Evolutionary conservation across 2,888 invertebrate species (phyloP).

Genomic region (Melangyna quadrimaculata): DNA sequence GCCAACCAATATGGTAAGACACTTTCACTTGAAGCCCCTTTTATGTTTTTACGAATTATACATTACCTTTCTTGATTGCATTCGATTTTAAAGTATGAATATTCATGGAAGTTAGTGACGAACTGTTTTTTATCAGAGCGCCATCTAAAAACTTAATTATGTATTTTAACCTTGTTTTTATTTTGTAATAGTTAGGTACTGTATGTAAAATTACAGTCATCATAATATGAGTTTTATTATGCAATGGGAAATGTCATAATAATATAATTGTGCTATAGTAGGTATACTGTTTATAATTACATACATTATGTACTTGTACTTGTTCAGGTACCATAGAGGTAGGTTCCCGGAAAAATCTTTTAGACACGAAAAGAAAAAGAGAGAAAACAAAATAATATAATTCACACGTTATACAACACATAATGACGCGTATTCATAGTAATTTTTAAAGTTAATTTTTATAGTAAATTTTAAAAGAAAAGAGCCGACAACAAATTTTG

Average conservation of each 20-base stretch:
- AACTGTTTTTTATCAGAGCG: slow-evolving; percentile 7
- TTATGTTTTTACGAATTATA: background rate
- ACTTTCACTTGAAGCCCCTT: slow-evolving; percentile 44
- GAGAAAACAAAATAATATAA: background rate
- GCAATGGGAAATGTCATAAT: background rate
- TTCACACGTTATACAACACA: background rate
- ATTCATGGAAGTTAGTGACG: slow-evolving; percentile 39
- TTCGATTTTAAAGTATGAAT: slow-evolving; percentile 27
- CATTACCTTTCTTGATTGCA: background rate
- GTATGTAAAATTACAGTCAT: background rate
- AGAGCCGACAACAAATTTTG: too few relatives aligned
- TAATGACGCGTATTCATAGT: background rate
- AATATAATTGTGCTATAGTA: background rate
- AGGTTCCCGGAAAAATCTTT: background rate
- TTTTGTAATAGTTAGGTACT: background rate
- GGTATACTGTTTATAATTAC: background rate
- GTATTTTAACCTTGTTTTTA: slow-evolving; percentile 1
- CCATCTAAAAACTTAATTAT: slow-evolving; percentile 10
- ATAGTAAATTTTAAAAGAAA: too few relatives aligned
- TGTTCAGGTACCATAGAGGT: too few relatives aligned
- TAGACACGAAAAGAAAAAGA: background rate
- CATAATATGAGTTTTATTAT: slow-evolving; percentile 9
- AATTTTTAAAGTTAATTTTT: too few relatives aligned
- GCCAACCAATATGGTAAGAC: slow-evolving; percentile 1
- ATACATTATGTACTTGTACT: too few relatives aligned